Conservation (phyloP, 2,797 vertebrate species). For the Sciurus carolinensis region DNA sequence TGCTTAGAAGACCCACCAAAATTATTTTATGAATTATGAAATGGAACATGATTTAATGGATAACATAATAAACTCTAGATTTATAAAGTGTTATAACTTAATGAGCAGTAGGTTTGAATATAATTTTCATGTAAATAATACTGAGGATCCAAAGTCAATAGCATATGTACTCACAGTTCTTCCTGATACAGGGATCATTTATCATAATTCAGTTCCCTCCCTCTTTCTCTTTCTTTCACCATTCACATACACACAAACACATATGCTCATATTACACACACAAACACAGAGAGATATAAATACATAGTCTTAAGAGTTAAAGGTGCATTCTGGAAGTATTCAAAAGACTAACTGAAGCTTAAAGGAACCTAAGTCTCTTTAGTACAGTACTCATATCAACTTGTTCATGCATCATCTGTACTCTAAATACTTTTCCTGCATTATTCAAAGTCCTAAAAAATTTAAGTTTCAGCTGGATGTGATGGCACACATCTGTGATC, state of each 20-base stretch:
- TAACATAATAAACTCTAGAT: background rate
- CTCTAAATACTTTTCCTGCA: background rate
- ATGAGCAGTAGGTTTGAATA: slow-evolving; percentile 9
- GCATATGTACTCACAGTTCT: background rate
- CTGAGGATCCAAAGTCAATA: background rate
- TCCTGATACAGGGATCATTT: background rate
- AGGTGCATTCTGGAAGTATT: background rate
- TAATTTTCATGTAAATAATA: slow-evolving; percentile 45
- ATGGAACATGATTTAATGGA: background rate
- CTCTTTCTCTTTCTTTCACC: background rate
- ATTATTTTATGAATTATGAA: slow-evolving; percentile 32
- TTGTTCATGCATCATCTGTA: background rate
- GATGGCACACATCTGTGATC: too few species aligned
- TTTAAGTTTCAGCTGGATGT: background rate
- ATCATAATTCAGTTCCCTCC: background rate
- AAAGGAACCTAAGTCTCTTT: background rate
- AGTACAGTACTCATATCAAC: background rate
- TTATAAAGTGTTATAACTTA: slow-evolving; percentile 23
- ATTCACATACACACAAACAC: background rate
- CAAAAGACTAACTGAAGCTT: background rate
- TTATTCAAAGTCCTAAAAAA: background rate
- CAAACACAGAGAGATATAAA: background rate
- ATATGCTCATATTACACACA: background rate
- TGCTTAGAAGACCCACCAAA: slow-evolving; percentile 25
- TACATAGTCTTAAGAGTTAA: background rate